These are phyloP conservation scores for Pyrgilauda ruficollis DNA, from an alignment of 2,113 vertebrate genomes.

Conservation along the genomic window DNA sequence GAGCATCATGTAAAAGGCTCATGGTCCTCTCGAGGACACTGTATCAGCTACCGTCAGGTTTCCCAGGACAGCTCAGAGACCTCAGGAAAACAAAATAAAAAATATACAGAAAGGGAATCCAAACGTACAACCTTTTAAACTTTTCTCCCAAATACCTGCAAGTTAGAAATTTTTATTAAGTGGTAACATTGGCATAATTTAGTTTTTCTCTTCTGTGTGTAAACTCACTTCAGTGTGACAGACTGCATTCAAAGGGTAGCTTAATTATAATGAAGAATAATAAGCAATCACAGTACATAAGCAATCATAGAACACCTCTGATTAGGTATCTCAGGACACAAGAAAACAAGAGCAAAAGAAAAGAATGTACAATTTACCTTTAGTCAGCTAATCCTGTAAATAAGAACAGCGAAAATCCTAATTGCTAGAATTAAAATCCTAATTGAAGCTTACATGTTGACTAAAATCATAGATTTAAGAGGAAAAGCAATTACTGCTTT, in stretches of 20 bases:
- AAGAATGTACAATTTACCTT: neutral
- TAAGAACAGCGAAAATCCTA: neutral
- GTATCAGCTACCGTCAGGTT: neutral
- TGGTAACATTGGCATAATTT: neutral
- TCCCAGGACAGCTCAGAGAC: neutral
- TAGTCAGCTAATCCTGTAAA: neutral
- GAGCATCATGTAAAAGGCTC: neutral
- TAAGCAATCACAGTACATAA: neutral
- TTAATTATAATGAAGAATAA: neutral
- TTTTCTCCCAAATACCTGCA: neutral
- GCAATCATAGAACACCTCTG: neutral
- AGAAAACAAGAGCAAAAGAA: neutral
- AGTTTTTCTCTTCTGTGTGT: neutral
- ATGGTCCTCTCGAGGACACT: accelerated
- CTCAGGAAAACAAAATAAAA: neutral
- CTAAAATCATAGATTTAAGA: neutral
- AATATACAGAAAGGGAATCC: neutral
- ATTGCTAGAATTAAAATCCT: neutral
- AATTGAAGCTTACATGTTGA: neutral
- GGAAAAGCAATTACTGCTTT: neutral
- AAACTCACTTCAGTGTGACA: neutral
- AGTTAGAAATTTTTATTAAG: neutral
- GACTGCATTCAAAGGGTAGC: neutral
- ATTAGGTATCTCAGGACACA: neutral
- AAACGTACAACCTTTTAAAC: neutral